Evolutionary conservation across 2,888 invertebrate species (phyloP).

Genomic region (Leucoma salicis): DNA sequence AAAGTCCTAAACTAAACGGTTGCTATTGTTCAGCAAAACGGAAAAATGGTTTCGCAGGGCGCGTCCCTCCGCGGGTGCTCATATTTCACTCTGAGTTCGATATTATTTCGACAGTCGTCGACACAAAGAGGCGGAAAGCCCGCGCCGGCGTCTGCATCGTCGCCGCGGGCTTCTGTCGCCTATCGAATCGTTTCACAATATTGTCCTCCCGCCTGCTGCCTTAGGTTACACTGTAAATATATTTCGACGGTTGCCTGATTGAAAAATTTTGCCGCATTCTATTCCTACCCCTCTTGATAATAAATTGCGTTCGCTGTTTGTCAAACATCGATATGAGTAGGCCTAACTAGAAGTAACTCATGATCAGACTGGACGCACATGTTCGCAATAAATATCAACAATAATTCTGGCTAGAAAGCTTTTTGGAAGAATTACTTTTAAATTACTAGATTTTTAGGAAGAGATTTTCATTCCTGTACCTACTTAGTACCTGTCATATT

Average conservation of each 20-base stretch:
- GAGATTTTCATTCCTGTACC: no score
- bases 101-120: slow-evolving; percentile 76
- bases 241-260: slow-evolving; percentile 78
- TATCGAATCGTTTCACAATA: slow-evolving; percentile 72
- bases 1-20: slow-evolving; percentile 66
- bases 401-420: no score
- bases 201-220: slow-evolving; percentile 71
- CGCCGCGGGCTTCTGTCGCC: slow-evolving; percentile 66
- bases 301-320: slow-evolving; percentile 63
- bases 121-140: slow-evolving; percentile 75
- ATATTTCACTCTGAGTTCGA: slow-evolving; percentile 79
- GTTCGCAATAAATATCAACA: no score
- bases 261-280: slow-evolving; percentile 78
- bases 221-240: slow-evolving; percentile 80
- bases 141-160: slow-evolving; percentile 52
- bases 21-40: slow-evolving; percentile 71
- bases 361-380: background rate
- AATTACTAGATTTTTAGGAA: no score
- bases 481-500: no score
- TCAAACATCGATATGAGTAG: slow-evolving; percentile 55
- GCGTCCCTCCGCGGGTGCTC: slow-evolving; percentile 69
- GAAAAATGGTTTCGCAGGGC: slow-evolving; percentile 75
- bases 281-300: slow-evolving; percentile 63
- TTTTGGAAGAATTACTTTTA: no score
- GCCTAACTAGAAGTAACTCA: background rate